A percentile compares a stretch with the other conserved stretches of the same genome.
These are phyloP conservation scores for Atta colombica DNA, from an alignment of 1,140 invertebrate species.

Conservation along the genomic window DNA sequence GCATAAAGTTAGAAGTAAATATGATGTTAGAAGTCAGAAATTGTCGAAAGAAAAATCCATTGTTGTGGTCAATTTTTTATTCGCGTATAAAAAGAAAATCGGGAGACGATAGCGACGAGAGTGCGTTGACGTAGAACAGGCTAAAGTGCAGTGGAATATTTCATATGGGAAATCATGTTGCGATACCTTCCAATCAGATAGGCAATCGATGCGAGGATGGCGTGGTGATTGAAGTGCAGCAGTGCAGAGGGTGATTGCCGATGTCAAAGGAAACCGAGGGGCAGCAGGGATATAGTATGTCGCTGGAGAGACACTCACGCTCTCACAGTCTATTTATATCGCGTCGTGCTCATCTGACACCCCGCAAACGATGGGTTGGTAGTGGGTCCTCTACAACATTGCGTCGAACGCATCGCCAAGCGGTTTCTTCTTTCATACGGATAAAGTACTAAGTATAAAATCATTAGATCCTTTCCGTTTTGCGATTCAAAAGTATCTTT, in stretches of 20 bases:
- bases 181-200: conserved; percentile 74
- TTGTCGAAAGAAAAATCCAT: conserved; percentile 17
- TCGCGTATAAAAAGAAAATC: not conserved
- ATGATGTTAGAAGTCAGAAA: conserved; percentile 7
- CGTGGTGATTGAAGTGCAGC: conserved; percentile 75
- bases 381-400: conserved; percentile 19
- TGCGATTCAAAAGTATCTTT: not conserved
- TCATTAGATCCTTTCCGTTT: not conserved
- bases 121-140: conserved; percentile 51
- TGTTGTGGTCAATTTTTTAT: conserved; percentile 48
- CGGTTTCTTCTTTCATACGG: not conserved
- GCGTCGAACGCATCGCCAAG: conserved; percentile 39
- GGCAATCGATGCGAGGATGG: conserved; percentile 69
- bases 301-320: conserved; percentile 57
- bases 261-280: conserved; percentile 75
- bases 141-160: conserved; percentile 65
- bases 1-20: not conserved
- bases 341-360: conserved; percentile 32
- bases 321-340: conserved; percentile 76
- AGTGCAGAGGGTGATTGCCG: conserved; percentile 72
- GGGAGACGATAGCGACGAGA: not conserved
- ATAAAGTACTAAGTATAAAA: conserved; percentile 1
- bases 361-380: conserved; percentile 20
- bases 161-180: conserved; percentile 76
- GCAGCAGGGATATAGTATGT: conserved; percentile 40